These are phyloP conservation scores for Tenthredo notha DNA, from an alignment of 2,888 invertebrate species.

Conservation along the genomic window DNA sequence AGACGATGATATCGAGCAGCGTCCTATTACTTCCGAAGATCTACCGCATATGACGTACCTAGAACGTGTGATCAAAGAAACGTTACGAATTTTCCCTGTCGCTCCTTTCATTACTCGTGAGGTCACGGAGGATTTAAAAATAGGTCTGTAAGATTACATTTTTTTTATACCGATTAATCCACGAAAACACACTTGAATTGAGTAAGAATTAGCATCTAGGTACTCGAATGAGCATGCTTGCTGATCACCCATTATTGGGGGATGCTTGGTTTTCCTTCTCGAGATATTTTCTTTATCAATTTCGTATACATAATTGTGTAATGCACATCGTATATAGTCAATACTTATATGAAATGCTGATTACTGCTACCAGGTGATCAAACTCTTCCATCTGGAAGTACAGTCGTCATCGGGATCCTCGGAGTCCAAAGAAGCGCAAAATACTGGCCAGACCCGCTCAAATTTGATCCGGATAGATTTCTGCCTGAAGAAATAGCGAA, in stretches of 20 bases:
- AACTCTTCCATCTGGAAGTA: slow-evolving; percentile 59
- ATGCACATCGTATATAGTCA: too few relatives aligned
- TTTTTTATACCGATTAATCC: not conserved
- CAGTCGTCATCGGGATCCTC: slow-evolving; percentile 60
- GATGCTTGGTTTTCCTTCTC: too few relatives aligned
- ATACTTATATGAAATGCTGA: too few relatives aligned
- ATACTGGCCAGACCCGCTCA: slow-evolving; percentile 65
- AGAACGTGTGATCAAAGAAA: too few relatives aligned
- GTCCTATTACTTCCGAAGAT: slow-evolving; percentile 78
- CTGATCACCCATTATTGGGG: too few relatives aligned
- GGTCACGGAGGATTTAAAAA: slow-evolving; percentile 77
- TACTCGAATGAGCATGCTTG: too few relatives aligned
- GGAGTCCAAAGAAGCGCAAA: slow-evolving; percentile 61
- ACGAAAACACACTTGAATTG: too few relatives aligned
- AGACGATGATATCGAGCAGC: not conserved
- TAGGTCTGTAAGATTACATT: slow-evolving; percentile 73
- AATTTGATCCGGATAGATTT: slow-evolving; percentile 58
- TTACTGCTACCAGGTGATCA: too few relatives aligned
- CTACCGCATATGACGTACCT: slow-evolving; percentile 62
- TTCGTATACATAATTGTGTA: not conserved
- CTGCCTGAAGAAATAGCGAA: too few relatives aligned
- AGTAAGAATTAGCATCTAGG: too few relatives aligned
- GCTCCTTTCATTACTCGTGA: slow-evolving; percentile 79
- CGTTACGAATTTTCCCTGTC: slow-evolving; percentile 76
- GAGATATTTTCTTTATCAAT: not conserved